Percentiles rank a stretch among this genome's conserved stretches.
These are phyloP conservation scores for Octodon degus DNA, from an alignment of 2,113 vertebrate species.

Conservation along the genomic window DNA sequence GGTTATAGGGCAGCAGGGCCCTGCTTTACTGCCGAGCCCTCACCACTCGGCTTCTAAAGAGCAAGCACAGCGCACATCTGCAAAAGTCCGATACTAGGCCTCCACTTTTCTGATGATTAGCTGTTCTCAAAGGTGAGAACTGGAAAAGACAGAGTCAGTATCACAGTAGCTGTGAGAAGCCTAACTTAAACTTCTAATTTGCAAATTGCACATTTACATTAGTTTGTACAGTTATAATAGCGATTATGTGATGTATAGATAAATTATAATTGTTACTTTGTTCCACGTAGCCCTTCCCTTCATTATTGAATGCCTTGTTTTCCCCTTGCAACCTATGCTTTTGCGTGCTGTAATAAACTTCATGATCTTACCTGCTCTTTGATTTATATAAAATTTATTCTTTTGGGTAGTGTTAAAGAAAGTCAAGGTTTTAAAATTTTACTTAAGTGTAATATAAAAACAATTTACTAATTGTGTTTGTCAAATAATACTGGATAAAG, in stretches of 20 bases:
- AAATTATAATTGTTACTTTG: background rate
- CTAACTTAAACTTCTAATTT: background rate
- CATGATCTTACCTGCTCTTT: background rate
- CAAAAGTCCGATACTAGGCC: background rate
- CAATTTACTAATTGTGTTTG: background rate
- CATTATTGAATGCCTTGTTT: background rate
- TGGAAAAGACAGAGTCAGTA: background rate
- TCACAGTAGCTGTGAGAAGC: background rate
- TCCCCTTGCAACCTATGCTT: background rate
- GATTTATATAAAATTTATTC: background rate
- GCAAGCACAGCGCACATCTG: background rate
- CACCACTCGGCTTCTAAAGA: background rate
- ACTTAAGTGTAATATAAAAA: slow-evolving; percentile 35
- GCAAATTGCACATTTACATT: background rate
- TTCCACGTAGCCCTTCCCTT: background rate
- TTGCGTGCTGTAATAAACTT: background rate
- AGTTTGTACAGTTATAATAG: background rate
- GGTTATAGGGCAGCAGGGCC: background rate
- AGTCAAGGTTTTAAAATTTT: background rate
- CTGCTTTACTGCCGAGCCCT: background rate
- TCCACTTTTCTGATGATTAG: background rate
- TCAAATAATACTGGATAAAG: slow-evolving; percentile 37
- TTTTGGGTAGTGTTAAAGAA: slow-evolving; percentile 2
- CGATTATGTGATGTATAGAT: background rate
- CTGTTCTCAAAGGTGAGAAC: background rate